A percentile compares a stretch with the other conserved stretches of the same genome.
phyloP scores from a whole-genome alignment of 1,140 invertebrate species.

The Centruroides sculpturatus region DNA sequence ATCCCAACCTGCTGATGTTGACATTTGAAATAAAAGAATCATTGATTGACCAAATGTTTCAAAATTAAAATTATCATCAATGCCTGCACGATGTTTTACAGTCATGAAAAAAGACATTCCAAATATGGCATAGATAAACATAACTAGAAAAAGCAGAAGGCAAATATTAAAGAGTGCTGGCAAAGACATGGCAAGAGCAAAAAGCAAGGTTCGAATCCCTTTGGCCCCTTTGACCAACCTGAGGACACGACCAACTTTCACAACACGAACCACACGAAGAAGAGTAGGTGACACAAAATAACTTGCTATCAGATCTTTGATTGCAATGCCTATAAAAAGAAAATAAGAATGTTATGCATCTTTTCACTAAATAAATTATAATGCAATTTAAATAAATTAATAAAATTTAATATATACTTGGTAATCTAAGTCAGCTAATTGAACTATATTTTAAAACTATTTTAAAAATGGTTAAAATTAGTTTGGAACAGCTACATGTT shows the following conservation, averaged over 20 bases:
- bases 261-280: slow-evolving; percentile 90
- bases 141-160: slow-evolving; percentile 89
- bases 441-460: too few relatives aligned
- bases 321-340: slow-evolving; percentile 60
- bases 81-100: slow-evolving; percentile 72
- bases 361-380: not conserved
- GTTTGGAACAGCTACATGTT: too few relatives aligned
- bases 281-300: slow-evolving; percentile 96
- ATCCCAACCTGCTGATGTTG: slow-evolving; percentile 95
- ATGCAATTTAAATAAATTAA: not conserved
- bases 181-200: slow-evolving; percentile 93
- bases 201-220: slow-evolving; percentile 90
- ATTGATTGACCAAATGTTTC: slow-evolving; percentile 97
- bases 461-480: too few relatives aligned
- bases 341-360: slow-evolving; percentile 21
- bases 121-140: slow-evolving; percentile 99
- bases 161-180: slow-evolving; percentile 98
- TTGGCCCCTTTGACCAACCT: slow-evolving; percentile 94
- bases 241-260: slow-evolving; percentile 91
- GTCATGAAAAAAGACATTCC: slow-evolving; percentile 99
- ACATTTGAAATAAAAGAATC: slow-evolving; percentile 97
- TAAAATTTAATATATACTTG: too few relatives aligned
- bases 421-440: too few relatives aligned
- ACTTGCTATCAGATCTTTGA: slow-evolving; percentile 91
- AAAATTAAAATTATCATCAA: slow-evolving; percentile 96